Conservation (phyloP, 2,113 vertebrate genomes). For the Cyphomyrus discorhynchus region DNA sequence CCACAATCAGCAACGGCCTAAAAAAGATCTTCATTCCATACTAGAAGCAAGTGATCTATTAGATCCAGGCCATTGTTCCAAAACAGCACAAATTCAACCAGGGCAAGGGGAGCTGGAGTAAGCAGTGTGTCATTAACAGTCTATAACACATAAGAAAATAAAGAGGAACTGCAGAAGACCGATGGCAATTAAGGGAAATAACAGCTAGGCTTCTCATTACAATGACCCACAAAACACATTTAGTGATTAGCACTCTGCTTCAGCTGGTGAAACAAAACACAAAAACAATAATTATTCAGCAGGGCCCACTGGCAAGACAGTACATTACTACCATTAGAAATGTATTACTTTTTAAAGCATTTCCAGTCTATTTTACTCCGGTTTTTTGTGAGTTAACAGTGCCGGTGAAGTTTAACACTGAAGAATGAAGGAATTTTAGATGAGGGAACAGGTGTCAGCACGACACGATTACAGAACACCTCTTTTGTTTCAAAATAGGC, state of each 20-base stretch:
- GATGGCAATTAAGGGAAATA: slow-evolving; percentile 50
- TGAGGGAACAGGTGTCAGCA: background rate
- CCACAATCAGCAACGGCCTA: background rate
- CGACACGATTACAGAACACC: background rate
- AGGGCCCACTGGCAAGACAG: background rate
- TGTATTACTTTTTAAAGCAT: background rate
- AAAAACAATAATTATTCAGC: background rate
- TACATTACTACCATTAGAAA: background rate
- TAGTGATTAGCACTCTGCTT: background rate
- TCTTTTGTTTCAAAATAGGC: background rate
- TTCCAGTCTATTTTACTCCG: background rate
- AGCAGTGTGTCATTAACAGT: slow-evolving; percentile 25
- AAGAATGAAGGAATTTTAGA: background rate
- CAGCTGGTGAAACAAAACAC: background rate
- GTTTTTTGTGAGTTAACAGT: background rate
- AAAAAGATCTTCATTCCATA: background rate
- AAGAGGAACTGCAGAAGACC: slow-evolving; percentile 51
- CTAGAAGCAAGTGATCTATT: background rate
- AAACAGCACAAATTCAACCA: background rate
- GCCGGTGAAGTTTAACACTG: background rate
- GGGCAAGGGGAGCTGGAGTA: background rate
- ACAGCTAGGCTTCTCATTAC: slow-evolving; percentile 31
- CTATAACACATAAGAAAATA: slow-evolving; percentile 31
- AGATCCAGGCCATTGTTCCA: background rate
- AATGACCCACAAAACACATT: background rate